Percentiles rank a stretch among this genome's conserved stretches.
Conservation (phyloP, 2,113 vertebrate species). For the Arenaria interpres region DNA sequence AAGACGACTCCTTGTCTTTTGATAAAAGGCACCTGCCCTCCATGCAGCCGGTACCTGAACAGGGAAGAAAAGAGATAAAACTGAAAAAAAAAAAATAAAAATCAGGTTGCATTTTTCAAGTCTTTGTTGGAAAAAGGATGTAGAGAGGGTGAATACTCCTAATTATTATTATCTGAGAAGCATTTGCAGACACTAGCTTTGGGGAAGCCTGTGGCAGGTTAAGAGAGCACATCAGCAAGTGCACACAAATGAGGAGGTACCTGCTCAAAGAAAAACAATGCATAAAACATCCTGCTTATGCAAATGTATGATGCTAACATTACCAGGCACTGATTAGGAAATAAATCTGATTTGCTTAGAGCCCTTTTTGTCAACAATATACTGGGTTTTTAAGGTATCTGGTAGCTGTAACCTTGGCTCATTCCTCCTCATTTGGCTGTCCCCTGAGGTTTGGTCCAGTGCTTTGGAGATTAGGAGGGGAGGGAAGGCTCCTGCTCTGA, state of each 20-base stretch:
- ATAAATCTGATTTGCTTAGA: conserved; percentile 36
- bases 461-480: background rate
- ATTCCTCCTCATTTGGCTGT: background rate
- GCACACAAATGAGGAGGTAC: conserved; percentile 43
- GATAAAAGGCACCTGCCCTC: conserved; percentile 23
- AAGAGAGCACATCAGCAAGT: conserved; percentile 18
- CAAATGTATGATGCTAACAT: conserved; percentile 57
- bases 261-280: conserved; percentile 60
- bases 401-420: background rate
- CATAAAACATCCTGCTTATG: conserved; percentile 68
- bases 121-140: background rate
- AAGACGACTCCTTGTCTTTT: background rate
- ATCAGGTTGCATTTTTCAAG: background rate
- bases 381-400: background rate
- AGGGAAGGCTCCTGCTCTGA: background rate
- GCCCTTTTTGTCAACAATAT: background rate
- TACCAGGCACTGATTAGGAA: conserved; percentile 55
- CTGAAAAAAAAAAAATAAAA: background rate
- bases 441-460: background rate
- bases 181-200: conserved; percentile 47
- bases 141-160: conserved; percentile 14
- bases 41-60: background rate
- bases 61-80: background rate
- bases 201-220: conserved; percentile 58
- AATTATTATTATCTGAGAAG: conserved; percentile 52